Evolutionary conservation across 1,140 invertebrate genomes (phyloP).

Genomic region (Dreissena polymorpha): DNA sequence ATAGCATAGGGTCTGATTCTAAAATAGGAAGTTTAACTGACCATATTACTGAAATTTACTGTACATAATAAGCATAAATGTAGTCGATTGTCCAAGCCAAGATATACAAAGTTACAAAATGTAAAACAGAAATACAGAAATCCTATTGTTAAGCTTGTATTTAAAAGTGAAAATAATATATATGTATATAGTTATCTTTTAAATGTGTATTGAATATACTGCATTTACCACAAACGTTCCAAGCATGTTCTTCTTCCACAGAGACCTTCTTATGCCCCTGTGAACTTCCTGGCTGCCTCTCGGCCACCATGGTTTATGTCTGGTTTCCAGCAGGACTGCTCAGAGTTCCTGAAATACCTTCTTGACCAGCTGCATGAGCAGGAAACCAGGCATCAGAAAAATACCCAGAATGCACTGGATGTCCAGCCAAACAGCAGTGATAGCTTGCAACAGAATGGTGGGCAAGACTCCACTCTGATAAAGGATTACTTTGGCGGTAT

Average conservation of each 20-base stretch:
- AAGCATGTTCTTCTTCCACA: constrained; percentile 50
- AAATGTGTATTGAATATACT: not conserved
- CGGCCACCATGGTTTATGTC: constrained; percentile 88
- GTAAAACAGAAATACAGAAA: too few species aligned
- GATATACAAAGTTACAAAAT: too few species aligned
- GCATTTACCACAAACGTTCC: not conserved
- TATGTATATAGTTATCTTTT: not conserved
- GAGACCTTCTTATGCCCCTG: constrained; percentile 83
- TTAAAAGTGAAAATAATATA: too few species aligned
- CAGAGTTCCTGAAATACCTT: constrained; percentile 90
- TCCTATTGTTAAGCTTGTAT: too few species aligned
- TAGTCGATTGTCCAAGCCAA: too few species aligned
- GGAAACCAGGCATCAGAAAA: constrained; percentile 76
- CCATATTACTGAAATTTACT: too few species aligned
- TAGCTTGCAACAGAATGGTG: not conserved
- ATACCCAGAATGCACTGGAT: not conserved
- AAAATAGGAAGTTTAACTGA: too few species aligned
- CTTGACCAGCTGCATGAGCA: constrained; percentile 87
- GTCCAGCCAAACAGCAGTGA: constrained; percentile 2
- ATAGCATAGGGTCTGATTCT: too few species aligned
- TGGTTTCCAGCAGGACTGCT: constrained; percentile 92
- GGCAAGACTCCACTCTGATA: constrained; percentile 79
- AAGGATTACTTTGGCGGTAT: constrained; percentile 88
- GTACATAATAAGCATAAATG: too few species aligned
- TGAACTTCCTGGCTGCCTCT: constrained; percentile 84